Base-by-base conservation (phyloP, 92 coral and sea anemone species). In the Palythoa heliodiscus region DNA sequence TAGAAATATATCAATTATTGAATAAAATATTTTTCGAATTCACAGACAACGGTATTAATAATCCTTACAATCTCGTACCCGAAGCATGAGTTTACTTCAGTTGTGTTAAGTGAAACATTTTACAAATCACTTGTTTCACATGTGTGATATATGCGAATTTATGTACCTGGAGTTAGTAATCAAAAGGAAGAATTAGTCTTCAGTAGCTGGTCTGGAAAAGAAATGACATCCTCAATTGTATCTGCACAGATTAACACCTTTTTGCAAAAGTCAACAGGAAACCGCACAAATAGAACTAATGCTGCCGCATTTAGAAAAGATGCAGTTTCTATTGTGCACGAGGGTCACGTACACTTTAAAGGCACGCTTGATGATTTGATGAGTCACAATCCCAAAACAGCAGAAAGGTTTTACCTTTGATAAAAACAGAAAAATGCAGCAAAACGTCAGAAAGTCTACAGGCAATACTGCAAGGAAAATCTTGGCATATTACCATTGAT, bases 231-330 rank as follows among this genome's bases (percentile, higher is more conserved):
- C 4, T 89, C 91, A 40, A 84, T 89, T 82, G 53, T 89, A 29
- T 75, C 89, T 14, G 70, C 86, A 4, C 88, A 88, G 71, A 68
- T 83, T 61, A 89, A 85, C 71, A 78, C 76, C 53, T 89, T 75
- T 66, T 85, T 89, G 86, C 87, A 82, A 13, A 87, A 75, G 68
- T 52, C 83, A 20, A 64, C 54, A 37, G 87, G 87, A 13, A 87
- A 73, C 17, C 40, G 10, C 50, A 73, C 35, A 7, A 67, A 16
- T 29, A 60, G 84, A 61, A 66, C 76, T 6, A 86, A 86, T 50
- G 89, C 89, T 4, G 84, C 89, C 38, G 77, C 89, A 11, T 86
- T 86, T 38, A 82, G 89, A 25, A 87, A 87, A 87, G 90, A 87
- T 15, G 77, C 90, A 54, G 87, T 73, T 66, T 0, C 71, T 66